These are phyloP conservation scores for Thymelicus lineola DNA, from an alignment of 2,888 invertebrate genomes.

Conservation along the genomic window DNA sequence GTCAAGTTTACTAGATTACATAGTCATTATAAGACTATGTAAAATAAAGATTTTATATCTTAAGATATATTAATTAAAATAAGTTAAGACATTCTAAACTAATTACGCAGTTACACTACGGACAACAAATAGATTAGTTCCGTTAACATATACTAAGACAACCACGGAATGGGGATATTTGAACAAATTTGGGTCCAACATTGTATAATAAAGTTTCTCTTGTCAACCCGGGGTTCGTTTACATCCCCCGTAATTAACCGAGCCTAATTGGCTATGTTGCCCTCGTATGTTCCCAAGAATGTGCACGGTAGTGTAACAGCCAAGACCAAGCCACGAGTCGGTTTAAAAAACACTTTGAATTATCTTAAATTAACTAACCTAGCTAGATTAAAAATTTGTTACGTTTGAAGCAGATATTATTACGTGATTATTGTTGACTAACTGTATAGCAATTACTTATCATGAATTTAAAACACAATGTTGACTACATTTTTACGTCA, in stretches of 20 bases:
- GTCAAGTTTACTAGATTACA: too few species aligned
- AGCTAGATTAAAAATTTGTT: too few species aligned
- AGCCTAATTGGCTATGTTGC: slow-evolving; percentile 55
- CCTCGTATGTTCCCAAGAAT: slow-evolving; percentile 51
- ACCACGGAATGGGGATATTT: slow-evolving; percentile 34
- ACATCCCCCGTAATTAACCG: slow-evolving; percentile 57
- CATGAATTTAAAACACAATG: too few species aligned
- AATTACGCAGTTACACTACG: neutral
- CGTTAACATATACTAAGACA: slow-evolving; percentile 6
- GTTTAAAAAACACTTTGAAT: too few species aligned
- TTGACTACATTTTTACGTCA: too few species aligned
- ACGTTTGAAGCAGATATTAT: too few species aligned
- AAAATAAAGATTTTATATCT: too few species aligned
- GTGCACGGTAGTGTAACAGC: slow-evolving; percentile 20
- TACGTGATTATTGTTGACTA: too few species aligned
- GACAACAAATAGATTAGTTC: slow-evolving; percentile 8
- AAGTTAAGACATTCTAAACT: neutral
- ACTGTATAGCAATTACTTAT: too few species aligned
- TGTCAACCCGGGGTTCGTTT: slow-evolving; percentile 46
- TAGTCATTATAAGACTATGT: too few species aligned
- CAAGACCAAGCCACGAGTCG: neutral
- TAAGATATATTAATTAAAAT: neutral
- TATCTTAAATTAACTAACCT: too few species aligned
- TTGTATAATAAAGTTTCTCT: slow-evolving; percentile 50
- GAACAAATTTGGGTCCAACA: slow-evolving; percentile 41